Base-by-base conservation (phyloP, 2,888 invertebrate genomes). In the Melanchra persicariae region DNA sequence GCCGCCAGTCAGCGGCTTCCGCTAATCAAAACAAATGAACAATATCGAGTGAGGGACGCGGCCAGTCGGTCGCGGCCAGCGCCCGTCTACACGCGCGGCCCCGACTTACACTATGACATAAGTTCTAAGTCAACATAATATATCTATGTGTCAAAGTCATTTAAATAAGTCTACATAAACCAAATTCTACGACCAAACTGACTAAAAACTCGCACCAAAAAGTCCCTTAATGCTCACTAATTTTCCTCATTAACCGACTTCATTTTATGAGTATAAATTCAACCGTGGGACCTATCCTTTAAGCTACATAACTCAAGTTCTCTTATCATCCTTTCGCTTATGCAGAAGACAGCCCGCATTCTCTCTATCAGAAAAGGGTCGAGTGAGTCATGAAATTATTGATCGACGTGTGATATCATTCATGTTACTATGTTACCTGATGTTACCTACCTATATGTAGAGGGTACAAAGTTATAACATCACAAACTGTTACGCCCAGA, bases 21-120 rank as follows among this genome's bases (percentile, higher is more conserved):
- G 87, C 87, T 92, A 87, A 93, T 92, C 90, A 91, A 88, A 90
- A 92, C 91, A 91, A 92, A 91, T 87, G 88, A 90, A 91, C 91
- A 89, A 87, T 89, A 90, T 87, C 87, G 85, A 85, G 83, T 73
- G 80, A 83, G 80, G 71, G 70, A 63, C 74, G 77, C 77, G 58
- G 72, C 61, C 78, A 64, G 67, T 55, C 74, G 76, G 74, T 60
- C 61, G 74, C 65, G 65, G 57, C 47, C 61, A 47, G 62, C 64
- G 45, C 65, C 43, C 55, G 62, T 51, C 57, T 30, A 22, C 37
- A 70, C 57, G 45, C 69, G 55, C 55, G 15, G 43, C 51, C 40
- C 59, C 60, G 40, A 55, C 40, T 26, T 8, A 47, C 30, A 51
- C 37, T 22, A 34, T 70, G 52, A 70, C 47, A 47, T 54, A 40